Percentiles rank a stretch among this genome's conserved stretches.
Conservation (phyloP, 2,113 vertebrate genomes). For the Myrmecophaga tridactyla region DNA sequence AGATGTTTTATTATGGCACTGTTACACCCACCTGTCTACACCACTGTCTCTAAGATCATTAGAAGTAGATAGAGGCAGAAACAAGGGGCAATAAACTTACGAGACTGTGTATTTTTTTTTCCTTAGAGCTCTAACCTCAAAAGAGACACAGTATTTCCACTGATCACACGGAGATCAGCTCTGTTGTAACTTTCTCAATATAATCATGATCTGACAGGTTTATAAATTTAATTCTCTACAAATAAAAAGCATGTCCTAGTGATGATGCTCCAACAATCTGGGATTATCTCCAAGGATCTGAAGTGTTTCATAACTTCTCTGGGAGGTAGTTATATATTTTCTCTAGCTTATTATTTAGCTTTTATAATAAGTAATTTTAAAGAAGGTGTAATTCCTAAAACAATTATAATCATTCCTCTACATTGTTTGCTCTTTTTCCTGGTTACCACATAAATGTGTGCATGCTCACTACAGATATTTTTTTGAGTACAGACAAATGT, state of each 20-base stretch:
- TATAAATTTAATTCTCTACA: neutral
- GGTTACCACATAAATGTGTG: neutral
- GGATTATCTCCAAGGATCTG: neutral
- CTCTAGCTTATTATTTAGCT: neutral
- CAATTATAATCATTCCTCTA: neutral
- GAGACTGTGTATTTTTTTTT: neutral
- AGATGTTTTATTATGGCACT: neutral
- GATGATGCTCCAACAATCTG: neutral
- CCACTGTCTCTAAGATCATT: fast-evolving
- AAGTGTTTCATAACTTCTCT: neutral
- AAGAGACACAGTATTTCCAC: neutral
- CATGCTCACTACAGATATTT: neutral
- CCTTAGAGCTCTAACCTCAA: neutral
- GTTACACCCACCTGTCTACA: neutral
- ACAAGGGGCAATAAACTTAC: neutral
- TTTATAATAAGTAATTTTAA: neutral
- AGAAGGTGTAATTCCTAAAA: neutral
- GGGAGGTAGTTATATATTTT: neutral
- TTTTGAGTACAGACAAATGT: neutral
- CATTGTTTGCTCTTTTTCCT: neutral
- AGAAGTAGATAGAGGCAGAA: neutral
- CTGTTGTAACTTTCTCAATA: neutral
- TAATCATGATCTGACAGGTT: neutral
- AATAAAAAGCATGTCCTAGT: neutral
- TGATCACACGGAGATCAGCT: neutral